A percentile compares a stretch with the other conserved stretches of the same genome.
These are phyloP conservation scores for Myotis myotis DNA, from an alignment of 2,797 vertebrate genomes.

Conservation along the genomic window DNA sequence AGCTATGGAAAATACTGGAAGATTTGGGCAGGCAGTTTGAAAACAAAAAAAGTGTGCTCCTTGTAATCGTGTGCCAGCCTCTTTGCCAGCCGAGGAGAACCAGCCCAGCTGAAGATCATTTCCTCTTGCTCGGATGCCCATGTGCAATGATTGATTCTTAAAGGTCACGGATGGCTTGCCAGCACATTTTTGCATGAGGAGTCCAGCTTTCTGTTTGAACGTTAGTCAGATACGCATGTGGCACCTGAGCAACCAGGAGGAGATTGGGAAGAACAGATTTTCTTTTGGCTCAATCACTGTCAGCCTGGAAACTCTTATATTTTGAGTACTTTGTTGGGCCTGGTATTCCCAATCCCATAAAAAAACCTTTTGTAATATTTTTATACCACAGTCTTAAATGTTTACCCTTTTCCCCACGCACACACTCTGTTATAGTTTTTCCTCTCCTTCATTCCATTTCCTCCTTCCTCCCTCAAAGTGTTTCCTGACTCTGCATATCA, in stretches of 20 bases:
- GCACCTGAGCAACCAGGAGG: conserved; percentile 13
- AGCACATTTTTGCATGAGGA: conserved; percentile 35
- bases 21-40: conserved; percentile 46
- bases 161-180: conserved; percentile 22
- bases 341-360: not conserved
- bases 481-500: not conserved
- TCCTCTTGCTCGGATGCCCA: not conserved
- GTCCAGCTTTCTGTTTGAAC: conserved; percentile 58
- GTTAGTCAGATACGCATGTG: conserved; percentile 37
- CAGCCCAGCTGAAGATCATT: conserved; percentile 41
- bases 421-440: not conserved
- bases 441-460: not conserved
- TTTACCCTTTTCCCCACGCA: not conserved
- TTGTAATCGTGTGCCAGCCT: not conserved
- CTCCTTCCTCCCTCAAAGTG: not conserved
- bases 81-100: conserved; percentile 30
- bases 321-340: not conserved
- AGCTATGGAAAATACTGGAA: conserved; percentile 60
- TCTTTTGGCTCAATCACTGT: not conserved
- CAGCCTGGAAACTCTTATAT: not conserved
- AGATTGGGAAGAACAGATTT: not conserved
- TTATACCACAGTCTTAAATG: not conserved
- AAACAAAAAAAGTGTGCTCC: conserved; percentile 65
- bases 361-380: conserved; percentile 37
- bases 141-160: conserved; percentile 19